A percentile compares a stretch with the other conserved stretches of the same genome.
phyloP scores from a whole-genome alignment of 2,888 invertebrate genomes.

The Amphiduros pacificus region DNA sequence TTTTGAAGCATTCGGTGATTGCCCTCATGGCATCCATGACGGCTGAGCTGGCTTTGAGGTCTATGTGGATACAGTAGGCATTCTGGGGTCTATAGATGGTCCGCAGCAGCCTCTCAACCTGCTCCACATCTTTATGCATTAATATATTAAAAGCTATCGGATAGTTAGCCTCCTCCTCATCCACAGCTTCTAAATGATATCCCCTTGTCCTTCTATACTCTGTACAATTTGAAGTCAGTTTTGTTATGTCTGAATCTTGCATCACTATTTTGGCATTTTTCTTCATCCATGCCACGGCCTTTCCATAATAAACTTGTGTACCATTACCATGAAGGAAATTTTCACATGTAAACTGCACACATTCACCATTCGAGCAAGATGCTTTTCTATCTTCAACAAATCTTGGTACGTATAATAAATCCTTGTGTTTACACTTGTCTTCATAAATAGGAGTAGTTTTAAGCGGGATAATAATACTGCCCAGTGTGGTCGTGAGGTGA shows the following conservation, averaged over 20 bases:
- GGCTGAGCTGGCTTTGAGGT: constrained; percentile 25
- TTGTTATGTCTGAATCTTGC: constrained; percentile 1
- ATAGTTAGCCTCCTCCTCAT: constrained; percentile 38
- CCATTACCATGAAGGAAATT: too few relatives aligned
- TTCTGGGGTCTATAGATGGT: constrained; percentile 53
- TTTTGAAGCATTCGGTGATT: constrained; percentile 9
- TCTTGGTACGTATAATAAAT: too few relatives aligned
- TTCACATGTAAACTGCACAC: too few relatives aligned
- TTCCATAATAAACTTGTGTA: too few relatives aligned
- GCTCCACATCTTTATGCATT: constrained; percentile 44
- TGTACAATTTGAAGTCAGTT: constrained; percentile 20
- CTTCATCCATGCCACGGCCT: too few relatives aligned
- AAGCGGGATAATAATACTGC: too few relatives aligned
- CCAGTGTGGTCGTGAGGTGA: too few relatives aligned
- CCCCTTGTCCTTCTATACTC: constrained; percentile 17
- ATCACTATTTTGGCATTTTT: too few relatives aligned
- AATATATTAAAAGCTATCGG: constrained; percentile 52
- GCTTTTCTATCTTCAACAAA: too few relatives aligned
- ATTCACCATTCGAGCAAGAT: too few relatives aligned
- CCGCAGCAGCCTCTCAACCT: constrained; percentile 44
- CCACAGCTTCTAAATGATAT: constrained; percentile 16
- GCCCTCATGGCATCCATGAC: not conserved
- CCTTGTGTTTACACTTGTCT: too few relatives aligned
- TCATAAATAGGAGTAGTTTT: too few relatives aligned
- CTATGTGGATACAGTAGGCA: constrained; percentile 56